A percentile compares a stretch with the other conserved stretches of the same genome.
phyloP scores from a whole-genome alignment of 2,888 invertebrate genomes.

The Drosophila kambysellisi region DNA sequence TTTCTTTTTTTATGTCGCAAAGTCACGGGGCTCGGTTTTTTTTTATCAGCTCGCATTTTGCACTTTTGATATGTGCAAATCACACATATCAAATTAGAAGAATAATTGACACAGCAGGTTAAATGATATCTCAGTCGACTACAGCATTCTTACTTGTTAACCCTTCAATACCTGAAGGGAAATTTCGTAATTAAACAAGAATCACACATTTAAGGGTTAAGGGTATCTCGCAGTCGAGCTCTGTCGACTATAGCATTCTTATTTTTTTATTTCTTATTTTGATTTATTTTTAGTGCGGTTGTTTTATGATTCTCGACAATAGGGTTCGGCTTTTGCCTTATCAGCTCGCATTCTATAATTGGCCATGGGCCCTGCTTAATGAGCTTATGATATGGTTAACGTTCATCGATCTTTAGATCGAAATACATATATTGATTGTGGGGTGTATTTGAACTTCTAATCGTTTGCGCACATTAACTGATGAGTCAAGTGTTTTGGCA shows the following conservation, averaged over 20 bases:
- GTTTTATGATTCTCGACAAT: neutral
- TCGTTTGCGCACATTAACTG: neutral
- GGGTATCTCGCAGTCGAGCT: neutral
- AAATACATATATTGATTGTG: neutral
- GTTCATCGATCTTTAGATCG: conserved; percentile 36
- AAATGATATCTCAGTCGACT: too few relatives aligned
- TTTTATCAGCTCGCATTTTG: neutral
- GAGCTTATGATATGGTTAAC: conserved; percentile 51
- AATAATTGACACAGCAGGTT: neutral
- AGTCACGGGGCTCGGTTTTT: neutral
- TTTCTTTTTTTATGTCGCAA: neutral
- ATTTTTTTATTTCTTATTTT: neutral
- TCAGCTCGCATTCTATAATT: conserved; percentile 54
- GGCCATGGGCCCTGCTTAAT: conserved; percentile 36
- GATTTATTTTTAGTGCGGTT: neutral
- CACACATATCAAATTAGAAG: too few relatives aligned
- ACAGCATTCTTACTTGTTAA: too few relatives aligned
- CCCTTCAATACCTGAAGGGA: too few relatives aligned
- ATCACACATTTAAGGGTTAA: too few relatives aligned
- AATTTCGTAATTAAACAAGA: too few relatives aligned
- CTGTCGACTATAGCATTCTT: neutral
- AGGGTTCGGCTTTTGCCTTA: conserved; percentile 30
- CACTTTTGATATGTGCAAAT: neutral
- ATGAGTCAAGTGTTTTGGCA: neutral
- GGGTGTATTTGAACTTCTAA: conserved; percentile 4